Evolutionary conservation across 2,888 invertebrate genomes (phyloP).

Genomic region (Sinopyrophorus schimmeli): DNA sequence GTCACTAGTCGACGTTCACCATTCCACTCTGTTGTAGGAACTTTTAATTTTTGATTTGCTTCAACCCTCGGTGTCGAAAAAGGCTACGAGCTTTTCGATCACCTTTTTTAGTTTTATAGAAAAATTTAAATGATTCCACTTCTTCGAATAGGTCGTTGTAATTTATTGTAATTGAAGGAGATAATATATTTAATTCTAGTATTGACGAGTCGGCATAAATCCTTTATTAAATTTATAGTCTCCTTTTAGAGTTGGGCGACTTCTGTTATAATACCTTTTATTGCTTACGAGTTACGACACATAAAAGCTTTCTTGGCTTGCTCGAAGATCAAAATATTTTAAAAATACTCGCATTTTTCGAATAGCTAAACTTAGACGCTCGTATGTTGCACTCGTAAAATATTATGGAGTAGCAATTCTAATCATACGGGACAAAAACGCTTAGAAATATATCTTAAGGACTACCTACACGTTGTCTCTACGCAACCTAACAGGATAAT

Average conservation of each 20-base stretch:
- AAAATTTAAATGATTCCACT: too few species aligned
- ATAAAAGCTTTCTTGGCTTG: slow-evolving; percentile 21
- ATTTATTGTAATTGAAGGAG: slow-evolving; percentile 20
- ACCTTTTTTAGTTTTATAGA: too few species aligned
- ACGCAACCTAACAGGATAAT: too few species aligned
- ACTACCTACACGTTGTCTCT: too few species aligned
- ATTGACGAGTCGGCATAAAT: slow-evolving; percentile 27
- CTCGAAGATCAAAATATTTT: slow-evolving; percentile 24
- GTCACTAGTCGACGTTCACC: too few species aligned
- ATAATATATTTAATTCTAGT: slow-evolving; percentile 26
- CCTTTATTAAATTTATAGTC: slow-evolving; percentile 29
- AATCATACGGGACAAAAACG: too few species aligned
- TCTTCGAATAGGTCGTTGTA: too few species aligned
- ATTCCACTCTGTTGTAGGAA: too few species aligned
- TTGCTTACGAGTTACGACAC: slow-evolving; percentile 22
- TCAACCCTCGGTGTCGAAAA: too few species aligned
- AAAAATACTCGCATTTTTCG: slow-evolving; percentile 22
- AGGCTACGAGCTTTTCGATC: too few species aligned
- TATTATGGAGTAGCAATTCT: slow-evolving; percentile 15
- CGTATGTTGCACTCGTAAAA: slow-evolving; percentile 18
- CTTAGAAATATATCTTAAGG: too few species aligned
- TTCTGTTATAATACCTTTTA: slow-evolving; percentile 31
- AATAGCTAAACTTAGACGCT: slow-evolving; percentile 15
- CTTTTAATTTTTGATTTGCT: too few species aligned
- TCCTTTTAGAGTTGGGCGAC: slow-evolving; percentile 23